These are phyloP conservation scores for Linhomoeus sp. DNA, from an alignment of 2,888 invertebrate genomes.

Conservation along the genomic window DNA sequence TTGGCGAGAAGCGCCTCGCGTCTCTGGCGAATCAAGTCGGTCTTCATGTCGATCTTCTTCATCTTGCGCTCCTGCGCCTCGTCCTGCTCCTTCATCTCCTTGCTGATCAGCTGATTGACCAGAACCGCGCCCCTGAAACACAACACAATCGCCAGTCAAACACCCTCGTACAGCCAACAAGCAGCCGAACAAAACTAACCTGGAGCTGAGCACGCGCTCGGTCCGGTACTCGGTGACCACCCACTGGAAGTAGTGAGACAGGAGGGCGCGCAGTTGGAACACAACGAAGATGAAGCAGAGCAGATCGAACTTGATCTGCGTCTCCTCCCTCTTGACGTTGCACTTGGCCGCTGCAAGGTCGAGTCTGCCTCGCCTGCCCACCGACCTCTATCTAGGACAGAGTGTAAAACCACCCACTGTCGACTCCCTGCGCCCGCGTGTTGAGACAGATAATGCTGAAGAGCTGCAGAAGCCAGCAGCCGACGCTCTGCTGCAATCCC, in stretches of 20 bases:
- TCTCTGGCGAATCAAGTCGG: slow-evolving; percentile 54
- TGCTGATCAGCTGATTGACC: slow-evolving; percentile 69
- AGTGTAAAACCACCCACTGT: too few species aligned
- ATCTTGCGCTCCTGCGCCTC: slow-evolving; percentile 63
- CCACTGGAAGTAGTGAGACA: slow-evolving; percentile 88
- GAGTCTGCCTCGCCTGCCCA: background rate
- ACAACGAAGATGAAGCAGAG: slow-evolving; percentile 81
- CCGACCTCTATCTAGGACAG: too few species aligned
- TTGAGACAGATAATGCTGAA: slow-evolving; percentile 68
- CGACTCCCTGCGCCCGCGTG: background rate
- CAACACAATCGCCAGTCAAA: too few species aligned
- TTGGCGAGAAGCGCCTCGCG: slow-evolving; percentile 3
- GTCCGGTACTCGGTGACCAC: slow-evolving; percentile 86
- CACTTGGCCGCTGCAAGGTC: slow-evolving; percentile 32
- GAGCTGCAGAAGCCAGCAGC: slow-evolving; percentile 54
- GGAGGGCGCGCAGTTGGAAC: slow-evolving; percentile 70
- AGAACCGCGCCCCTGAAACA: slow-evolving; percentile 64
- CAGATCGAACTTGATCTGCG: slow-evolving; percentile 81
- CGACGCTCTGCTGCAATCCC: background rate
- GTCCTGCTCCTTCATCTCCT: slow-evolving; percentile 69
- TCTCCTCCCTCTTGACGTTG: slow-evolving; percentile 53
- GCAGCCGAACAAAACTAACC: slow-evolving; percentile 13
- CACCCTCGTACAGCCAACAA: too few species aligned
- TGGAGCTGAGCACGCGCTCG: slow-evolving; percentile 74
- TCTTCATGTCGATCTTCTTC: slow-evolving; percentile 78